Evolutionary conservation across 1,140 invertebrate genomes (phyloP).

Genomic region (Xylocopa sonorina): DNA sequence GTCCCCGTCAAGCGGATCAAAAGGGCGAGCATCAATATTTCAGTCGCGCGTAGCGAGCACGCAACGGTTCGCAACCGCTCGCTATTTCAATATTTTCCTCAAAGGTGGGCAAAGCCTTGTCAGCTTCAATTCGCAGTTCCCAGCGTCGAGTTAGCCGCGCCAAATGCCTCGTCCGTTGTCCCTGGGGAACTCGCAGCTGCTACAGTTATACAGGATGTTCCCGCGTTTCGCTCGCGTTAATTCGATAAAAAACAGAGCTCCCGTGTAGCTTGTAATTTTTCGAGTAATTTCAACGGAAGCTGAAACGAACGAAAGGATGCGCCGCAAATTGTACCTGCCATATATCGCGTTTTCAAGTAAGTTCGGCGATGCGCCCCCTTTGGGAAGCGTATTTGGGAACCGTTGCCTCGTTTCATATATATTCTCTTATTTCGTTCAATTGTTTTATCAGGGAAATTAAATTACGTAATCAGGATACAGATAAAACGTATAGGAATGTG

Average conservation of each 20-base stretch:
- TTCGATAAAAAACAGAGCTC: constrained; percentile 13
- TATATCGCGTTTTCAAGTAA: background rate
- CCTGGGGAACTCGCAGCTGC: background rate
- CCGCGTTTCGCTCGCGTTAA: constrained; percentile 8
- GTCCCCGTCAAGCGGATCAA: no score
- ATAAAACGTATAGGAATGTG: constrained; percentile 15
- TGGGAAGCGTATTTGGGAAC: no score
- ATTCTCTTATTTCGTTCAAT: background rate
- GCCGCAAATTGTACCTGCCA: background rate
- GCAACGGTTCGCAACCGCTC: constrained; percentile 39
- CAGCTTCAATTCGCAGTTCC: constrained; percentile 52
- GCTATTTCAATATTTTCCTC: constrained; percentile 56
- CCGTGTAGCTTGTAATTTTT: background rate
- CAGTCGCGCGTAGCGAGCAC: constrained; percentile 18
- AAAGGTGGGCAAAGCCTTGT: constrained; percentile 38
- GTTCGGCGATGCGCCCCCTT: no score
- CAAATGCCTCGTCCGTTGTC: constrained; percentile 5
- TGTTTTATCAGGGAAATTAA: constrained; percentile 28
- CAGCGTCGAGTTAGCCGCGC: constrained; percentile 17
- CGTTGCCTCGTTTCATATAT: constrained; percentile 7
- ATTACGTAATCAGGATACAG: constrained; percentile 30
- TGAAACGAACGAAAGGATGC: background rate
- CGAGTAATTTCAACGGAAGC: background rate
- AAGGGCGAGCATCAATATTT: constrained; percentile 54
- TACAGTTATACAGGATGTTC: constrained; percentile 29